phyloP scores from a whole-genome alignment of 2,888 invertebrate genomes.

The Apotomis betuletana region DNA sequence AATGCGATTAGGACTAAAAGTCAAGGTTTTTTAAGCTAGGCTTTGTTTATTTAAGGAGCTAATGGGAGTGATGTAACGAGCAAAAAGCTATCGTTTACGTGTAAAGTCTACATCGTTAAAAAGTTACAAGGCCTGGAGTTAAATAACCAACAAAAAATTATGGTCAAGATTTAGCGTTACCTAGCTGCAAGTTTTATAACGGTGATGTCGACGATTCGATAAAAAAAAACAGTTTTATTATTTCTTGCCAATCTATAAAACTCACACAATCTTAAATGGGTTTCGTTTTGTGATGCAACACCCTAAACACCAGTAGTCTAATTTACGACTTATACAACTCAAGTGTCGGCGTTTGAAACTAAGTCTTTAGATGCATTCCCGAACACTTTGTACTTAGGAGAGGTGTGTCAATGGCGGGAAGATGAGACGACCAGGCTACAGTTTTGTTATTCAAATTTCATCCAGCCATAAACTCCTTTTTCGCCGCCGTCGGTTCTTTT shows the following conservation, averaged over 20 bases:
- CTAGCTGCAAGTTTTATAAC: too few species aligned
- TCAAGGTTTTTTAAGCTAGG: background rate
- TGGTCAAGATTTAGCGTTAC: too few species aligned
- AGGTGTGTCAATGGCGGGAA: constrained; percentile 52
- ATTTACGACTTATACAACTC: constrained; percentile 16
- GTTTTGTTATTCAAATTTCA: constrained; percentile 60
- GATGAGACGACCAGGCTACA: constrained; percentile 49
- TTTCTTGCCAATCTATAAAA: background rate
- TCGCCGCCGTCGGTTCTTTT: constrained; percentile 53
- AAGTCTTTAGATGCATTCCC: constrained; percentile 23
- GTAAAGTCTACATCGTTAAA: too few species aligned
- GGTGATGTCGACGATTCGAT: background rate
- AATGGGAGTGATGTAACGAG: too few species aligned
- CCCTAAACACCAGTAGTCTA: constrained; percentile 11
- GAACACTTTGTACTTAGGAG: constrained; percentile 33
- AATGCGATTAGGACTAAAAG: background rate
- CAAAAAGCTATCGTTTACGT: too few species aligned
- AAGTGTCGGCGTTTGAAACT: constrained; percentile 25
- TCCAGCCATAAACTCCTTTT: constrained; percentile 48
- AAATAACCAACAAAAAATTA: too few species aligned
- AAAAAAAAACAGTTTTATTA: background rate
- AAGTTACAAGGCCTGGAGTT: too few species aligned
- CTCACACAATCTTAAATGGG: background rate
- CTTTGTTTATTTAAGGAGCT: too few species aligned
- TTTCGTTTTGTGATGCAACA: background rate